phyloP scores from a whole-genome alignment of 2,888 invertebrate genomes.

The Nephrotoma appendiculata region DNA sequence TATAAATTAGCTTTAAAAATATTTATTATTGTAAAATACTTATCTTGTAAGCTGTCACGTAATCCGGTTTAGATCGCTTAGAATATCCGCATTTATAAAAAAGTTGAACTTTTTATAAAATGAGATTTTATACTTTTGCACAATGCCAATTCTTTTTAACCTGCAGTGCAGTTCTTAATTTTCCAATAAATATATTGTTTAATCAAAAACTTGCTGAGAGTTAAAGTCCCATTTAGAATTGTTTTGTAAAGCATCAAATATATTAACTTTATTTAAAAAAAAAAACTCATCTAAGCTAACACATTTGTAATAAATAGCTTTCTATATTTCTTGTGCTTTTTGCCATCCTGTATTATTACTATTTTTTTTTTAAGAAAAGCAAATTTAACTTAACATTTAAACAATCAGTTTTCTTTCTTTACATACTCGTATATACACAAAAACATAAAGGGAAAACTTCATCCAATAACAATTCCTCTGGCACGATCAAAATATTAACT shows the following conservation, averaged over 20 bases:
- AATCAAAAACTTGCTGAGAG: not conserved
- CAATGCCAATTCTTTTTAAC: too few relatives aligned
- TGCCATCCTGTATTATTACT: not conserved
- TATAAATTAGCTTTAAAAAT: too few relatives aligned
- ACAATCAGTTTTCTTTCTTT: not conserved
- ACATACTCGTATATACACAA: not conserved
- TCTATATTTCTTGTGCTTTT: not conserved
- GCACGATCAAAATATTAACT: not conserved
- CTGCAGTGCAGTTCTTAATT: too few relatives aligned
- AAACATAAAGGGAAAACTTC: not conserved
- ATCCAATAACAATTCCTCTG: not conserved
- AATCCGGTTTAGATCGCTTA: too few relatives aligned
- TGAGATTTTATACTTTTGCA: too few relatives aligned
- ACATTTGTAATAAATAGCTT: not conserved
- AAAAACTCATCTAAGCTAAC: not conserved
- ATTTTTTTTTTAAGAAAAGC: not conserved
- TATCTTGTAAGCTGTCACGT: too few relatives aligned
- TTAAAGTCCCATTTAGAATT: not conserved
- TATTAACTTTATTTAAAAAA: not conserved
- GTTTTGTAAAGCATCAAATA: not conserved
- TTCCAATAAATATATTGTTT: too few relatives aligned
- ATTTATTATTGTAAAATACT: too few relatives aligned
- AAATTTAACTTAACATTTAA: not conserved
- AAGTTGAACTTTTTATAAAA: too few relatives aligned
- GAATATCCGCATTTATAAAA: too few relatives aligned